phyloP scores from a whole-genome alignment of 2,113 vertebrate species.

The Scolopax mira region DNA sequence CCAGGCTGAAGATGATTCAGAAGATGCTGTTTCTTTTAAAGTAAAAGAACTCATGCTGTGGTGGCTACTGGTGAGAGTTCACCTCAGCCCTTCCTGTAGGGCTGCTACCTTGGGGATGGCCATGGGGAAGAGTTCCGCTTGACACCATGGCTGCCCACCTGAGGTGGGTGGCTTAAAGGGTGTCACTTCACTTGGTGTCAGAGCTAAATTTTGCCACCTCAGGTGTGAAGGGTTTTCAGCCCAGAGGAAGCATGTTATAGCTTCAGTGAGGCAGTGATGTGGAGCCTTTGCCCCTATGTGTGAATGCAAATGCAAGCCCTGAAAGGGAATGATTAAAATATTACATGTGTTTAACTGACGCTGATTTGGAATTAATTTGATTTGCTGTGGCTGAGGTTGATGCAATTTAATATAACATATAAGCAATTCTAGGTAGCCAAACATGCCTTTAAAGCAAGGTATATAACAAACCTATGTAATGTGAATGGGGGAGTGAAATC shows the following conservation, averaged over 20 bases:
- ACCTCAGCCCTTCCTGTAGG: too few relatives aligned
- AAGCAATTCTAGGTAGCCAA: neutral
- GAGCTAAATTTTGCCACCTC: neutral
- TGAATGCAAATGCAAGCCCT: neutral
- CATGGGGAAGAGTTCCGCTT: accelerated
- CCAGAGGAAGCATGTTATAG: accelerated
- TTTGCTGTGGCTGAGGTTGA: neutral
- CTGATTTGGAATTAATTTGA: neutral
- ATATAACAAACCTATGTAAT: neutral
- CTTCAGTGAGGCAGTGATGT: accelerated
- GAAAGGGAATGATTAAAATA: neutral
- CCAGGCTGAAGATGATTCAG: neutral
- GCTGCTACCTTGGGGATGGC: neutral
- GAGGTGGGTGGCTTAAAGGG: neutral
- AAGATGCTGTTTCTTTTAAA: neutral
- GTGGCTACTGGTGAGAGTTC: neutral
- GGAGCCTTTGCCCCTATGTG: neutral
- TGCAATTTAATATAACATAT: neutral
- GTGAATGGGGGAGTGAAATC: neutral
- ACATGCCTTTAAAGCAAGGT: neutral
- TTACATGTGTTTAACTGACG: neutral
- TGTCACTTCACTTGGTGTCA: accelerated
- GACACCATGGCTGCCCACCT: accelerated
- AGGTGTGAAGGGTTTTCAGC: neutral
- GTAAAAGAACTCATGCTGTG: accelerated